Percentiles rank a stretch among this genome's conserved stretches.
Conservation (phyloP, 1,140 invertebrate species). For the Brachionus angularis region DNA sequence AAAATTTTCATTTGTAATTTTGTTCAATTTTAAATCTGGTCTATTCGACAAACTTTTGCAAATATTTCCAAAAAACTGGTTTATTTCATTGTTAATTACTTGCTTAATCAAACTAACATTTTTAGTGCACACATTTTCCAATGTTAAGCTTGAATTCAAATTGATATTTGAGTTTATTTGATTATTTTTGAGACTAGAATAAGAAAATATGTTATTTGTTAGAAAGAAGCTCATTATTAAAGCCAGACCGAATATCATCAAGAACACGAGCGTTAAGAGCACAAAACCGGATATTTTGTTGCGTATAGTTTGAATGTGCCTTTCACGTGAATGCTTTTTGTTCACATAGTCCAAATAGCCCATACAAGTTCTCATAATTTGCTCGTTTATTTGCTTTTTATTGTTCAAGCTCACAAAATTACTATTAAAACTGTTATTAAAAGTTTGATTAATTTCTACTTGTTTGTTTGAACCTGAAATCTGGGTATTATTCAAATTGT, state of each 20-base stretch:
- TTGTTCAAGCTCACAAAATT: background rate
- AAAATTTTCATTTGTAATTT: no score
- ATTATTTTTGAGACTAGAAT: no score
- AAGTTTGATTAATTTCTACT: background rate
- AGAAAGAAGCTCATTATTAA: no score
- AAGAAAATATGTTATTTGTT: no score
- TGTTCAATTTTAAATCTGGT: no score
- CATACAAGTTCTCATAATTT: constrained; percentile 34
- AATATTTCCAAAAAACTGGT: no score
- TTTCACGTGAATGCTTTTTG: constrained; percentile 23
- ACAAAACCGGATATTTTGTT: constrained; percentile 31
- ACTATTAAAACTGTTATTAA: background rate
- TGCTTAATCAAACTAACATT: no score
- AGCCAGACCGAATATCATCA: background rate
- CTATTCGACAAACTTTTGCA: no score
- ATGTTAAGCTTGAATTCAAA: no score
- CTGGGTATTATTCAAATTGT: background rate
- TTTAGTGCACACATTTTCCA: no score
- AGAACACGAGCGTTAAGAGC: background rate
- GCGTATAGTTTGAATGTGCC: background rate
- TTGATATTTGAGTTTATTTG: no score
- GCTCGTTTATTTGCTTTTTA: constrained; percentile 16
- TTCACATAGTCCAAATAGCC: constrained; percentile 36
- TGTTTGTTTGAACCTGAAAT: background rate
- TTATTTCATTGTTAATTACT: no score